These are phyloP conservation scores for Phrynosoma platyrhinos DNA, from an alignment of 2,113 vertebrate species.

Conservation along the genomic window DNA sequence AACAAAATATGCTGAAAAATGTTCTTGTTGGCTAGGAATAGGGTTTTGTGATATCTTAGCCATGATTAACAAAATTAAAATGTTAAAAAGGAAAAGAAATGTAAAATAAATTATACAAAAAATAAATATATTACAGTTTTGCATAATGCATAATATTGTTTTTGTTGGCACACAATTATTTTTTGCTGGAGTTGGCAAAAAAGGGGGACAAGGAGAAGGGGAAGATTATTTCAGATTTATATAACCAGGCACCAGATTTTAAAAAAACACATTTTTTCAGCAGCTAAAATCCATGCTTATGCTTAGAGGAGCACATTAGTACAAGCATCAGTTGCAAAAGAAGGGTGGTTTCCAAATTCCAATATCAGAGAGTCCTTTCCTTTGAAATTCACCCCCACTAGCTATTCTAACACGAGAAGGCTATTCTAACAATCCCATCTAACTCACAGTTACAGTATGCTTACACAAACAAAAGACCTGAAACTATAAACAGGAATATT, in stretches of 20 bases:
- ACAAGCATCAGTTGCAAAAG: not conserved
- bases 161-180: not conserved
- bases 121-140: not conserved
- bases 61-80: not conserved
- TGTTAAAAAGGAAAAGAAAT: not conserved
- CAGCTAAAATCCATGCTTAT: not conserved
- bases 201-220: not conserved
- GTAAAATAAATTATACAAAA: not conserved
- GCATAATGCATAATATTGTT: not conserved
- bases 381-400: not conserved
- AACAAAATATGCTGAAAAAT: not conserved
- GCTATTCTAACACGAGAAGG: not conserved
- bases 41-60: too few species aligned
- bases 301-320: too few species aligned
- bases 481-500: not conserved
- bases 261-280: too few species aligned
- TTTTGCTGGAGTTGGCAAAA: not conserved
- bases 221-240: too few species aligned
- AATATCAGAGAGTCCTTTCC: not conserved
- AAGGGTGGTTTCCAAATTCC: not conserved
- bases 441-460: not conserved
- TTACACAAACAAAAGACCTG: not conserved
- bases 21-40: not conserved
- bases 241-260: not conserved
- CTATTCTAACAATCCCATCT: not conserved